phyloP scores from a whole-genome alignment of 2,888 invertebrate species.

The Drosophila mayaguana region DNA sequence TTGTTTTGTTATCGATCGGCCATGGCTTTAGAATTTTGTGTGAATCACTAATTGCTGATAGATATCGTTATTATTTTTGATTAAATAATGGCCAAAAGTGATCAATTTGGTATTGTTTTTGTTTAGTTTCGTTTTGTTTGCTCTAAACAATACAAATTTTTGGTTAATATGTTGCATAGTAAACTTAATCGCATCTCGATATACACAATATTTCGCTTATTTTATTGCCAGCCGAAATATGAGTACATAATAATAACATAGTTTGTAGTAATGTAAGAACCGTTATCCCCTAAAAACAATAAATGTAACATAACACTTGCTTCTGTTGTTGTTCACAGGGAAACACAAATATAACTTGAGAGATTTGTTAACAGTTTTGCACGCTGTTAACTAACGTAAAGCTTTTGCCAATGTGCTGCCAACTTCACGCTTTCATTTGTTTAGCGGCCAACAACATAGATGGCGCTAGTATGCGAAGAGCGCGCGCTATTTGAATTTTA shows the following conservation, averaged over 20 bases:
- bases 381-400: slow-evolving; percentile 20
- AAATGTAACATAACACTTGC: neutral
- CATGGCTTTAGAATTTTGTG: neutral
- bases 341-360: neutral
- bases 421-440: slow-evolving; percentile 25
- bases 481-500: slow-evolving; percentile 1
- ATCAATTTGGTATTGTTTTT: slow-evolving; percentile 10
- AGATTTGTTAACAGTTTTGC: slow-evolving; percentile 13
- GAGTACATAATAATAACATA: neutral
- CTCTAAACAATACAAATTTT: neutral
- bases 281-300: slow-evolving; percentile 9
- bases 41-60: slow-evolving; percentile 19
- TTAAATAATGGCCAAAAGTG: neutral
- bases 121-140: neutral
- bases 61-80: slow-evolving; percentile 17
- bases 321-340: neutral
- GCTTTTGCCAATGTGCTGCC: slow-evolving; percentile 26
- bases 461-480: slow-evolving; percentile 23
- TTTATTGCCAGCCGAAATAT: neutral
- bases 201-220: neutral
- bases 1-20: slow-evolving; percentile 14
- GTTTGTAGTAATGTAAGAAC: neutral
- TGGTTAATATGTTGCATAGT: neutral
- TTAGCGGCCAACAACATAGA: slow-evolving; percentile 22
- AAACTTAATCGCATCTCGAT: neutral